A percentile compares a stretch with the other conserved stretches of the same genome.
phyloP scores from a whole-genome alignment of 2,113 vertebrate genomes.

The Hemicordylus capensis region DNA sequence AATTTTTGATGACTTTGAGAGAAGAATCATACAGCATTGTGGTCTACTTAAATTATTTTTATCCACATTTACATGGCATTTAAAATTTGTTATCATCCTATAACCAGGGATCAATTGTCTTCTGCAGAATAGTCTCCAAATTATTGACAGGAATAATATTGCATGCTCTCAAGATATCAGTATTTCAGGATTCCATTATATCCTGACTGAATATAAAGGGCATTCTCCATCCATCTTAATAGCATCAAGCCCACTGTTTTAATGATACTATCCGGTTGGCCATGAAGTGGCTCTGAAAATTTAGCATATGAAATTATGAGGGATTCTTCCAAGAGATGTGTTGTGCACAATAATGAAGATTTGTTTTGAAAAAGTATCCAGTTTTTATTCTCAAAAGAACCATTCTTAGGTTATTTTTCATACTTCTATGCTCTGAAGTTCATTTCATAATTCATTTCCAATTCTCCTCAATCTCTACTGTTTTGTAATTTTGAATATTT shows the following conservation, averaged over 20 bases:
- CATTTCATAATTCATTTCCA: neutral
- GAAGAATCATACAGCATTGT: neutral
- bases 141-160: neutral
- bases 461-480: neutral
- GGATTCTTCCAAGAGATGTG: neutral
- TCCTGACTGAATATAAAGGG: neutral
- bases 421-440: neutral
- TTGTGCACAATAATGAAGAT: neutral
- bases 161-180: neutral
- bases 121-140: neutral
- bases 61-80: neutral
- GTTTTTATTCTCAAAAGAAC: neutral
- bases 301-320: neutral
- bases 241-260: neutral
- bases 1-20: neutral
- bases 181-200: neutral
- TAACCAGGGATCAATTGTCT: neutral
- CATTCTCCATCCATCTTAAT: neutral
- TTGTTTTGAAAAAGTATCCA: neutral
- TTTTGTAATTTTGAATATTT: neutral
- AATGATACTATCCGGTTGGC: neutral
- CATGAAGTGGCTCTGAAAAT: neutral
- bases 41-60: neutral
- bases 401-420: neutral
- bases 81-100: conserved; percentile 11